These are phyloP conservation scores for Eugnorisma glareosa DNA, from an alignment of 2,888 invertebrate genomes.

Conservation along the genomic window DNA sequence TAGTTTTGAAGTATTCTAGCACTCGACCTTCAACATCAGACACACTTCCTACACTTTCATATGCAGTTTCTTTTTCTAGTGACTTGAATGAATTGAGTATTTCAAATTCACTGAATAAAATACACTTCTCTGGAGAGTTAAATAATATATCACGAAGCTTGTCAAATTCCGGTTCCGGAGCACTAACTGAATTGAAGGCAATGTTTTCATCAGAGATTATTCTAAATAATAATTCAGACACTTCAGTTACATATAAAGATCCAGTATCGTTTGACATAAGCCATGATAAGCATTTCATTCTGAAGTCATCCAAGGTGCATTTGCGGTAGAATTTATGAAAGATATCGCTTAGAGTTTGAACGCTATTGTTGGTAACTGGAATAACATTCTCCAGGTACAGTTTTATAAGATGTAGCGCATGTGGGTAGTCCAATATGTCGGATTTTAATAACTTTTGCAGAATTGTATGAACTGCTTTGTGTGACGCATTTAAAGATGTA, in stretches of 20 bases:
- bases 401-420: constrained; percentile 80
- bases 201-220: constrained; percentile 82
- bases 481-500: constrained; percentile 72
- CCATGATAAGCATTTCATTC: constrained; percentile 80
- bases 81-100: constrained; percentile 63
- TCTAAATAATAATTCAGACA: constrained; percentile 77
- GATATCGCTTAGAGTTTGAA: constrained; percentile 78
- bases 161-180: constrained; percentile 51
- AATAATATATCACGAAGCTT: constrained; percentile 77
- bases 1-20: constrained; percentile 60
- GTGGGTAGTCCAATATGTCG: constrained; percentile 76
- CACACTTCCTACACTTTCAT: constrained; percentile 70
- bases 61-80: constrained; percentile 29
- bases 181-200: constrained; percentile 24
- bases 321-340: constrained; percentile 82
- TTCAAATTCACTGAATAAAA: constrained; percentile 84
- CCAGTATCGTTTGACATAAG: constrained; percentile 73
- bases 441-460: constrained; percentile 77
- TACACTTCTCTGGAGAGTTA: constrained; percentile 77
- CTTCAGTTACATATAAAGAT: constrained; percentile 63
- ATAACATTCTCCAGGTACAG: constrained; percentile 85
- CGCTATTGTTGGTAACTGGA: constrained; percentile 79
- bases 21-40: constrained; percentile 70
- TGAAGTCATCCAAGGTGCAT: constrained; percentile 75
- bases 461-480: constrained; percentile 80